Conservation (phyloP, 1,140 invertebrate genomes). For the Whitmania pigra region DNA sequence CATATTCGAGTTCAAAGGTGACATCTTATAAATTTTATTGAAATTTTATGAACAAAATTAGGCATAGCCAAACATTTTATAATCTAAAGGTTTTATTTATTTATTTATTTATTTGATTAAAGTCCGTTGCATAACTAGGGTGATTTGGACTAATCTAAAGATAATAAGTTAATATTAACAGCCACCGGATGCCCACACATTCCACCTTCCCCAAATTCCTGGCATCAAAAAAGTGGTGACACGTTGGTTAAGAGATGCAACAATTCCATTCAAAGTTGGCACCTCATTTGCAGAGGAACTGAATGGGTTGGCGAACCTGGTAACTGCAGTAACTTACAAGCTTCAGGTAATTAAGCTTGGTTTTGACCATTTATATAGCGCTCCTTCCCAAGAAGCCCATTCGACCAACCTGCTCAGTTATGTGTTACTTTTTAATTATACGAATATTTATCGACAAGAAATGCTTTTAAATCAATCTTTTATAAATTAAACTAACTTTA, state of each 20-base stretch:
- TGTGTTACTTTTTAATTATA: not conserved
- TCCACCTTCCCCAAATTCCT: slow-evolving; percentile 9
- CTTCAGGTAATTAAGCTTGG: not conserved
- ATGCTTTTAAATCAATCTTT: too few relatives aligned
- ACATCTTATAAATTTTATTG: not conserved
- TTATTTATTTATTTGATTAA: too few relatives aligned
- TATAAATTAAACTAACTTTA: too few relatives aligned
- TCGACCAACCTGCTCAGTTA: too few relatives aligned
- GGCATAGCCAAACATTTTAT: too few relatives aligned
- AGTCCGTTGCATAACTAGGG: too few relatives aligned
- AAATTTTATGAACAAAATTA: not conserved
- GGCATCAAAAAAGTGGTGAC: slow-evolving; percentile 22
- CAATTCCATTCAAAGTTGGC: slow-evolving; percentile 18
- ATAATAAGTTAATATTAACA: too few relatives aligned
- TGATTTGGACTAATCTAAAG: too few relatives aligned
- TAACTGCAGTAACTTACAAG: slow-evolving; percentile 16
- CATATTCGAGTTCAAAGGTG: slow-evolving; percentile 14
- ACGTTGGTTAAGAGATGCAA: slow-evolving; percentile 19
- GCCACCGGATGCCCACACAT: slow-evolving; percentile 21
- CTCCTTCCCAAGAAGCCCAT: too few relatives aligned
- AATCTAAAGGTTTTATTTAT: too few relatives aligned
- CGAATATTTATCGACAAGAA: too few relatives aligned
- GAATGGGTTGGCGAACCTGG: slow-evolving; percentile 18
- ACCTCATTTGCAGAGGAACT: slow-evolving; percentile 20
- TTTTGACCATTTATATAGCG: too few relatives aligned